Percentiles rank a stretch among this genome's conserved stretches.
Evolutionary conservation across 2,888 invertebrate genomes (phyloP).

Genomic region (Bombylius major): DNA sequence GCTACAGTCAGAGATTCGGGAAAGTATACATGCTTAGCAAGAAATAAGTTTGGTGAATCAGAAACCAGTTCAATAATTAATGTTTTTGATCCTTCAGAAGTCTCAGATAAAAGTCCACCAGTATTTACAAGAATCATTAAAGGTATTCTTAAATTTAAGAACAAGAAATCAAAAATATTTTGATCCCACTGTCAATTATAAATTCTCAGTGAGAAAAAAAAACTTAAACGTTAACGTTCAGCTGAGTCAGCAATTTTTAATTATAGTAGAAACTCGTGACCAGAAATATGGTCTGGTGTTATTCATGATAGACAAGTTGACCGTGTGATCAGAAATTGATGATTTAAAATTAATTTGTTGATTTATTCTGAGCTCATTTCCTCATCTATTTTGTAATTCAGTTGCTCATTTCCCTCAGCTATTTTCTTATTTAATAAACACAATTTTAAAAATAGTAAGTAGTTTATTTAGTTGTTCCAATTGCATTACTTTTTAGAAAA

Average conservation of each 20-base stretch:
- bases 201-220: not conserved
- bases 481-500: no score
- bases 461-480: no score
- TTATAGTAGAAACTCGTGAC: not conserved
- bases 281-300: not conserved
- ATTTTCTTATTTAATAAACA: no score
- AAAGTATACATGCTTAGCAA: conserved; percentile 66
- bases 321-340: not conserved
- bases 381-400: not conserved
- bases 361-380: not conserved
- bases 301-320: not conserved
- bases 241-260: not conserved
- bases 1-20: conserved; percentile 57
- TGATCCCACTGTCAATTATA: not conserved
- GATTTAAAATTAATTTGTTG: not conserved
- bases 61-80: conserved; percentile 35
- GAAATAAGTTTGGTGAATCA: conserved; percentile 43
- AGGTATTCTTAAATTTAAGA: conserved; percentile 24
- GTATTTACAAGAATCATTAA: conserved; percentile 36
- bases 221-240: not conserved
- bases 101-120: conserved; percentile 31
- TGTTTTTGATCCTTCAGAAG: conserved; percentile 32
- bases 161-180: not conserved
- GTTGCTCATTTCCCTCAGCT: no score
- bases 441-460: no score